Conservation (phyloP, 2,797 vertebrate species). For the Staurois parvus region DNA sequence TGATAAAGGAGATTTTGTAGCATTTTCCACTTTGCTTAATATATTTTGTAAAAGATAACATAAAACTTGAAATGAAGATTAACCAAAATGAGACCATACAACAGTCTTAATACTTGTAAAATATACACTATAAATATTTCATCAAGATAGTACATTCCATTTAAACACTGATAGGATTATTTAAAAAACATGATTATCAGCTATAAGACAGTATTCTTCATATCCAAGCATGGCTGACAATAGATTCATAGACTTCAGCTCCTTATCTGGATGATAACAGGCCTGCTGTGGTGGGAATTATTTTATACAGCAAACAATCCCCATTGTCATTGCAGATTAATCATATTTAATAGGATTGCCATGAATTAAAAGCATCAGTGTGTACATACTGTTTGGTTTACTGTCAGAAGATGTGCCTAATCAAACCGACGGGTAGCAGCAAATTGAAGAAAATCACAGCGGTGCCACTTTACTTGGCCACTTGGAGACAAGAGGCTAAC, state of each 20-base stretch:
- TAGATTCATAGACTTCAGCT: conserved; percentile 52
- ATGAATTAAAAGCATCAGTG: conserved; percentile 54
- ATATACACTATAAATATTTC: conserved; percentile 31
- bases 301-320: conserved; percentile 52
- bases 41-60: background rate
- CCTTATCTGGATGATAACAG: conserved; percentile 59
- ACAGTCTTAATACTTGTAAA: conserved; percentile 22
- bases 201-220: conserved; percentile 44
- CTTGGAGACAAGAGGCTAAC: conserved; percentile 39
- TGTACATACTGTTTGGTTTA: conserved; percentile 34
- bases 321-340: conserved; percentile 58
- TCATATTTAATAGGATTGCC: conserved; percentile 60
- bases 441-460: conserved; percentile 43
- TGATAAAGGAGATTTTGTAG: background rate
- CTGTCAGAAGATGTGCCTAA: conserved; percentile 50
- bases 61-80: conserved; percentile 7
- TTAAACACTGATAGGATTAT: conserved; percentile 39
- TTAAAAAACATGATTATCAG: conserved; percentile 19
- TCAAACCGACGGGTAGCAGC: conserved; percentile 26
- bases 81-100: background rate
- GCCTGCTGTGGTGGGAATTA: conserved; percentile 57
- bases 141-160: conserved; percentile 42
- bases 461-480: conserved; percentile 51
- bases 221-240: conserved; percentile 39
- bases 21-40: background rate